Percentiles rank a stretch among this genome's conserved stretches.
Evolutionary conservation across 2,797 vertebrate species (phyloP).

Genomic region (Acipenser transmontanus): DNA sequence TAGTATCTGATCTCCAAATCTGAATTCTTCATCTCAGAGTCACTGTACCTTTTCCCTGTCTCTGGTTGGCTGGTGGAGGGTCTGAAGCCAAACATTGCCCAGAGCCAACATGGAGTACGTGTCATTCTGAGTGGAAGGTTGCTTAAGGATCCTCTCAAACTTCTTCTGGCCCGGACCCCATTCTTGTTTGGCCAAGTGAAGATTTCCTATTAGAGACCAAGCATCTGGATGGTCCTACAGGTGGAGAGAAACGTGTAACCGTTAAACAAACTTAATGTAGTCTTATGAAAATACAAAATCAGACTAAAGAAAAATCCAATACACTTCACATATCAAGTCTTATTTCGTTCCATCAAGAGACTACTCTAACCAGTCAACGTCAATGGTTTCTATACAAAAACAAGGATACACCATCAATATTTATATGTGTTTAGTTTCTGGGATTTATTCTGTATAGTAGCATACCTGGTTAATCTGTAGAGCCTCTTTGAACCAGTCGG

Average conservation of each 20-base stretch:
- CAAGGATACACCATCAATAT: too few relatives aligned
- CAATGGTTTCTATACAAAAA: too few relatives aligned
- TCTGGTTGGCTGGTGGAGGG: conserved; percentile 92
- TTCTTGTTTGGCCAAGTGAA: conserved; percentile 97
- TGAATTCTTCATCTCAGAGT: neutral
- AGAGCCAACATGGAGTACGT: conserved; percentile 97
- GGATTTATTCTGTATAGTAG: too few relatives aligned
- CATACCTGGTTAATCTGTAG: conserved; percentile 97
- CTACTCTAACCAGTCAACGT: neutral
- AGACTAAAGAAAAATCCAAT: neutral
- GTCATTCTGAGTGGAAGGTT: conserved; percentile 94
- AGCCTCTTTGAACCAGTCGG: conserved; percentile 98
- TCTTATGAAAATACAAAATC: neutral
- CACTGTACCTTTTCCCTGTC: conserved; percentile 87
- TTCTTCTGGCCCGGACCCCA: conserved; percentile 98
- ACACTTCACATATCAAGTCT: neutral
- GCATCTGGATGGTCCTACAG: conserved; percentile 93
- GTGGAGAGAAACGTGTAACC: conserved; percentile 9
- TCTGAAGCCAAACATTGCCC: conserved; percentile 97
- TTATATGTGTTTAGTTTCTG: too few relatives aligned
- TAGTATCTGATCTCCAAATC: neutral
- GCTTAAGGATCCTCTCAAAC: conserved; percentile 96
- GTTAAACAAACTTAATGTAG: neutral
- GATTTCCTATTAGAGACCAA: conserved; percentile 97
- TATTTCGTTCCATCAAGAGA: neutral